Base-by-base conservation (phyloP, 1,140 invertebrate species). In the Scylla paramamosain region DNA sequence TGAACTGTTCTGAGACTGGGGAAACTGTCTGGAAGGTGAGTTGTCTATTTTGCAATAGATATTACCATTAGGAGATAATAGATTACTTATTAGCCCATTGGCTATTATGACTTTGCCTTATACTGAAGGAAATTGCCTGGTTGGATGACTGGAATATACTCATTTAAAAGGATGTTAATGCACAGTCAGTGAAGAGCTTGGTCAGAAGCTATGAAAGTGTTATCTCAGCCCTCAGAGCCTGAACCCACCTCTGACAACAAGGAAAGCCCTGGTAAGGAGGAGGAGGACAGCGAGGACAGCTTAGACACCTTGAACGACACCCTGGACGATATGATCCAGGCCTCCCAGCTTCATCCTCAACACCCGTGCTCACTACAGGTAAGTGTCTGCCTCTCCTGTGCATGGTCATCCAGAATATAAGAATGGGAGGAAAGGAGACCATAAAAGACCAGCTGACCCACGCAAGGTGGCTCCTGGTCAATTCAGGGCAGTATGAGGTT, bases 251-350 rank as follows among this genome's bases (percentile, higher is more conserved):
- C 84, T 31, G 28, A 46, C 28, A 83, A 31, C 39, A 87, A 86
- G 84, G 48, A 31, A 20, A 88, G 59, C 83, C 48, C 59, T 1
- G 67, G n/a, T 39, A 46, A 95, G 48, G 90, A 92, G 48, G 46
- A 90, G 87, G 86, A 77, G n/a, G 91, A 92, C n/a, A 88, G 91
- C 88, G 92, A 88, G 59, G 95, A 95, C 28, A 59, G 32, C n/a
- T 84, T 96, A 83, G 96, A 96, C 90, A 86, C 48, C 31, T 89
- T 96, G 46, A 96, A 95, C 97, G 96, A 96, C 97, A 52, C 97
- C 97, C 96, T 97, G 96, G 97, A 97, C 96, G 97, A 97, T 96
- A 98, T 98, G 98, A 98, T 98, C 97, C 97, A 98, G 96, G 97
- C 98, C 95, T 97, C 98, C 87, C 97, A 98, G 95, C 97, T 98